A percentile compares a stretch with the other conserved stretches of the same genome.
Evolutionary conservation across 2,888 invertebrate species (phyloP).

Genomic region (Eupithecia inturbata): DNA sequence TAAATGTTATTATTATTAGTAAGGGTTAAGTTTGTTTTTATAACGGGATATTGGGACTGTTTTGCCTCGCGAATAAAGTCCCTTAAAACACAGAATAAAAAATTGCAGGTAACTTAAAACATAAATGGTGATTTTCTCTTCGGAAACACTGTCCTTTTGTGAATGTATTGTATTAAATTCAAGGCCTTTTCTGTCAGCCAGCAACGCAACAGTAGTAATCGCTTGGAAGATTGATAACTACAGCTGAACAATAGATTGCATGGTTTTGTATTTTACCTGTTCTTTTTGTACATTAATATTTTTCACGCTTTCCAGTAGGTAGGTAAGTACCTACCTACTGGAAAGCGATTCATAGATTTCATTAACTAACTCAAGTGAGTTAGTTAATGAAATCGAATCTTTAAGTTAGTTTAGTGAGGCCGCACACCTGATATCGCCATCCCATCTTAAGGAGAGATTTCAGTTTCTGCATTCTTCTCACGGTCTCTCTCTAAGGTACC

Average conservation of each 20-base stretch:
- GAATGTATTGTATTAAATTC: conserved; percentile 12
- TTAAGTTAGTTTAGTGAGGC: neutral
- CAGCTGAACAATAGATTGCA: conserved; percentile 12
- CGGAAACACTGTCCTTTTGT: neutral
- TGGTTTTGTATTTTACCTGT: conserved; percentile 11
- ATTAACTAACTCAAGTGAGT: too few relatives aligned
- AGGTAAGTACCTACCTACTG: too few relatives aligned
- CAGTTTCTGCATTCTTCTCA: too few relatives aligned
- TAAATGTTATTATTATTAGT: too few relatives aligned
- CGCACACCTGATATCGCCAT: too few relatives aligned
- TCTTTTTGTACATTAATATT: neutral
- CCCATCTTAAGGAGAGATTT: too few relatives aligned
- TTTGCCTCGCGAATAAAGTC: too few relatives aligned
- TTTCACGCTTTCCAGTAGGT: neutral
- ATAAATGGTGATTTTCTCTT: neutral
- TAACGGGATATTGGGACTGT: too few relatives aligned
- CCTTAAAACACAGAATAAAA: neutral
- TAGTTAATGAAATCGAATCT: neutral
- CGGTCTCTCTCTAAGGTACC: too few relatives aligned
- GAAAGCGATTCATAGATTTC: too few relatives aligned
- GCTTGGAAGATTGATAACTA: conserved; percentile 3
- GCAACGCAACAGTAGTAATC: conserved; percentile 9
- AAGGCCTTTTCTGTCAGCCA: neutral
- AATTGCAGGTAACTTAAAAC: neutral
- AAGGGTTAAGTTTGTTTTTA: neutral